Evolutionary conservation across 2,888 invertebrate genomes (phyloP).

Genomic region (Resseliella maxima): DNA sequence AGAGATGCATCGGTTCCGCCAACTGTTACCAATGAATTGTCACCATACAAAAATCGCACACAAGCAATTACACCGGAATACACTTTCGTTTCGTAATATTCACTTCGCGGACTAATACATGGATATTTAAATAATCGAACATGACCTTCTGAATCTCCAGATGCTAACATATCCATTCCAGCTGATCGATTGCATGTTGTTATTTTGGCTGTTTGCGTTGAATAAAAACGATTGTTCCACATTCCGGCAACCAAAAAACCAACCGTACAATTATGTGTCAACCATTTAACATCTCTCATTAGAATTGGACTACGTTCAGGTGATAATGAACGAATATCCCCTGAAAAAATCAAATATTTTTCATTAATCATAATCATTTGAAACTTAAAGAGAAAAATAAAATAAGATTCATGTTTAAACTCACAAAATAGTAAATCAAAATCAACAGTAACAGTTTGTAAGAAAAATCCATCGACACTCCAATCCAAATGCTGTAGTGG

Average conservation of each 20-base stretch:
- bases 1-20: slow-evolving; percentile 90
- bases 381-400: background rate
- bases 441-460: slow-evolving; percentile 91
- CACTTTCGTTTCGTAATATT: slow-evolving; percentile 88
- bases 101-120: slow-evolving; percentile 85
- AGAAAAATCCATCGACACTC: slow-evolving; percentile 88
- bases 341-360: slow-evolving; percentile 66
- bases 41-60: slow-evolving; percentile 86
- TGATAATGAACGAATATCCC: slow-evolving; percentile 88
- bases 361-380: too few species aligned
- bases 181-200: slow-evolving; percentile 85
- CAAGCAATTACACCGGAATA: slow-evolving; percentile 86
- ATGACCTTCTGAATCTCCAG: slow-evolving; percentile 90
- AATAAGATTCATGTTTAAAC: slow-evolving; percentile 63
- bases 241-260: slow-evolving; percentile 89
- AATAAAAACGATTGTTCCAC: slow-evolving; percentile 91
- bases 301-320: slow-evolving; percentile 89
- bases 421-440: slow-evolving; percentile 90
- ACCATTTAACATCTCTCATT: slow-evolving; percentile 92
- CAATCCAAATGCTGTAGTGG: slow-evolving; percentile 89
- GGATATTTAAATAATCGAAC: slow-evolving; percentile 88
- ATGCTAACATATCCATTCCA: slow-evolving; percentile 83
- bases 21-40: slow-evolving; percentile 84
- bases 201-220: slow-evolving; percentile 82
- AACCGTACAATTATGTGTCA: slow-evolving; percentile 86